Evolutionary conservation across 2,113 vertebrate genomes (phyloP).

Genomic region (Barnardius zonarius): DNA sequence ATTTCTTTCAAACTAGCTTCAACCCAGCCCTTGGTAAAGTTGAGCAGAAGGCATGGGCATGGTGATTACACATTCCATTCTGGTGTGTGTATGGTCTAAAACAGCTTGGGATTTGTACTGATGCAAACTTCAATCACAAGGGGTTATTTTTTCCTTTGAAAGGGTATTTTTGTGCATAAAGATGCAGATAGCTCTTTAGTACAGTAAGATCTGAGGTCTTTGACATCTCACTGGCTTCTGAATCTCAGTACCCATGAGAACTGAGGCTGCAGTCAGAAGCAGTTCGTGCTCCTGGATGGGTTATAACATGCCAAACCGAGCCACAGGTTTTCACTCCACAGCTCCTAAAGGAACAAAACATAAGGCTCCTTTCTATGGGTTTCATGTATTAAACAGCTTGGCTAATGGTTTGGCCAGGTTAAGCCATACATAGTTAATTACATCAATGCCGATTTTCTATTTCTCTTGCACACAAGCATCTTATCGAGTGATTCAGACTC

Average conservation of each 20-base stretch:
- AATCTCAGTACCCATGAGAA: background rate
- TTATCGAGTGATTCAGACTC: background rate
- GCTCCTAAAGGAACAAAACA: background rate
- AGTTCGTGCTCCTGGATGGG: background rate
- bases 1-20: constrained; percentile 16
- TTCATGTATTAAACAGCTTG: background rate
- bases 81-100: background rate
- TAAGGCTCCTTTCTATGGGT: background rate
- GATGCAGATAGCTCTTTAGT: background rate
- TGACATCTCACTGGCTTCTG: background rate
- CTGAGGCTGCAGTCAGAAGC: background rate
- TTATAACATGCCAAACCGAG: constrained; percentile 22
- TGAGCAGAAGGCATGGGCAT: background rate
- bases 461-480: background rate
- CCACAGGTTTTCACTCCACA: background rate
- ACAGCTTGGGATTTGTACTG: background rate
- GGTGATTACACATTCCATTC: constrained; percentile 25
- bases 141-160: background rate
- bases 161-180: background rate
- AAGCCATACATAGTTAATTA: background rate
- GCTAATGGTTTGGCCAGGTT: background rate
- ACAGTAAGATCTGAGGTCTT: background rate
- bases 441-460: background rate
- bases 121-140: background rate
- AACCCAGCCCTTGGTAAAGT: background rate